Evolutionary conservation across 2,888 invertebrate genomes (phyloP), one percentile per base, ranked within the genome.

Genomic region (Prosopocoilus inquinatus): DNA sequence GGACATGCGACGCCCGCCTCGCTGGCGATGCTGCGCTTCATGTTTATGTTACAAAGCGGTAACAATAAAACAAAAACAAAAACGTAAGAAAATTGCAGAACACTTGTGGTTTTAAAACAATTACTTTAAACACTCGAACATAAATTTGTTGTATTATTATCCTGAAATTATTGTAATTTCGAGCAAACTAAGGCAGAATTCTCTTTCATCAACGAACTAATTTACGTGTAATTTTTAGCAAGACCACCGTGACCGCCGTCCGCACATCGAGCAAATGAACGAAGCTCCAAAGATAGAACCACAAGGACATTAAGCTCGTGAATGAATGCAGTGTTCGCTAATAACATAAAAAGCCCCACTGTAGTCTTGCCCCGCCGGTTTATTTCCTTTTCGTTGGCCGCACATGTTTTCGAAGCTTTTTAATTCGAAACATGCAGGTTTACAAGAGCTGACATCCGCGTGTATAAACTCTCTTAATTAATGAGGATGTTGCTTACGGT

Each of bases 391-490:
- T 53, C 49, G 32, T 28, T 11, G 44, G 34, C 52, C 46, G 53
- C 56, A 56, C 52, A 52, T 60, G 56, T 61, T 58, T 43, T 53
- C 48, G 47, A 53, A 50, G 35, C 50, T 58, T 59, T 61, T 62
- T 60, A 60, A 62, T 62, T 60, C 56, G 55, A 58, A 61, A 61
- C 59, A 62, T 61, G 62, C 57, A 59, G 61, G 59, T 59, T 62
- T 58, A 61, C 61, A 62, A 64, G 64, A 61, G 62, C 66, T 57
- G 53, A 65, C 66, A 66, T 66, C 66, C 64, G 58, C 53, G 57
- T 44, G 59, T 61, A 56, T 60, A 62, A 62, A 61, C 61, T 58
- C 48, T 38, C 48, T 61, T 64, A 63, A 64, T 63, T 64, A 64
- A 64, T 64, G 61, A 63, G 62, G 61, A 64, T 62, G 61, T 59